Evolutionary conservation across 2,113 vertebrate genomes (phyloP).

Genomic region (Atractosteus spatula): DNA sequence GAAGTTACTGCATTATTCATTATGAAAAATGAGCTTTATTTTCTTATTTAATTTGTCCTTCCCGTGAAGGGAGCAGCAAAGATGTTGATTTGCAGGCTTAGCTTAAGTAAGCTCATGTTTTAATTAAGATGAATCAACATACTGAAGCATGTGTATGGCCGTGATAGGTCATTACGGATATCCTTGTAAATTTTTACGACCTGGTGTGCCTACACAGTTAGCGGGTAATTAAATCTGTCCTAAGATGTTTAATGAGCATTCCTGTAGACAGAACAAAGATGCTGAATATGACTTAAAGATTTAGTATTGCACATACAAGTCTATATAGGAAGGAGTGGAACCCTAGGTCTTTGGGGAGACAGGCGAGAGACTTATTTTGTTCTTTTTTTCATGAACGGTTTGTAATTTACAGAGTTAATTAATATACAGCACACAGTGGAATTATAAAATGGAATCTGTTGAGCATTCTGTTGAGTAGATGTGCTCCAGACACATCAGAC

Average conservation of each 20-base stretch:
- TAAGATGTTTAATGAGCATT: background rate
- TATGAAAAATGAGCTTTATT: too few relatives aligned
- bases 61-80: background rate
- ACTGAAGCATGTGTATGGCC: constrained; percentile 30
- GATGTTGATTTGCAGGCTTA: background rate
- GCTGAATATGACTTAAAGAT: background rate
- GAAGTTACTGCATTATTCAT: too few relatives aligned
- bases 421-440: too few relatives aligned
- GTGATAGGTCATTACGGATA: background rate
- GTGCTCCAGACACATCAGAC: too few relatives aligned
- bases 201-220: background rate
- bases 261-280: background rate
- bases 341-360: background rate
- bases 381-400: background rate
- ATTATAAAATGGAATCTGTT: too few relatives aligned
- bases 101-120: constrained; percentile 32
- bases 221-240: background rate
- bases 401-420: background rate
- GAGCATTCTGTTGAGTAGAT: too few relatives aligned
- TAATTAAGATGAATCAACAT: constrained; percentile 43
- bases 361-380: background rate
- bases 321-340: background rate
- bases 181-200: background rate
- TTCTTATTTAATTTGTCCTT: too few relatives aligned
- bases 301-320: background rate